Evolutionary conservation across 1,140 invertebrate genomes (phyloP).

Genomic region (Zaprionus africanus): DNA sequence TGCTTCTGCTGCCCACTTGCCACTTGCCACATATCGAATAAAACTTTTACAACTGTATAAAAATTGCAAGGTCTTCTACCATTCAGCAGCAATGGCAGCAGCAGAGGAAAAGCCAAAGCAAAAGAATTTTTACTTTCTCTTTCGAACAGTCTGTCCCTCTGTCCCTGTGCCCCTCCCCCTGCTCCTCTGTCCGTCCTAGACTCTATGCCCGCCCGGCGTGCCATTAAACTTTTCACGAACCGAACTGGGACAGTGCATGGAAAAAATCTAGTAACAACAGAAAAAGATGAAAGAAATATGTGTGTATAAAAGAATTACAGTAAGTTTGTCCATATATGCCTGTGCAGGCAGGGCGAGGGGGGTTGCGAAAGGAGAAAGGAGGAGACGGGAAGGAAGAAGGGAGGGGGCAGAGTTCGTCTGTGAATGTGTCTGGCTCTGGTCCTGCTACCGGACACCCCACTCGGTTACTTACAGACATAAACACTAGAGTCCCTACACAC

Average conservation of each 20-base stretch:
- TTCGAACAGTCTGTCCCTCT: conserved; percentile 47
- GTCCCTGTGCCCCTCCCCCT: background rate
- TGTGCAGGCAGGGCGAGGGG: background rate
- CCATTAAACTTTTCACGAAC: conserved; percentile 82
- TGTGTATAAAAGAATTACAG: conserved; percentile 78
- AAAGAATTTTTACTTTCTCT: conserved; percentile 82
- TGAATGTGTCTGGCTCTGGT: conserved; percentile 62
- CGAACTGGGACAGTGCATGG: conserved; percentile 78
- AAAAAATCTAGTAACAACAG: conserved; percentile 82
- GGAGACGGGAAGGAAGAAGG: background rate
- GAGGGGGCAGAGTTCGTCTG: conserved; percentile 33
- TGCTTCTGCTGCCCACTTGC: conserved; percentile 21
- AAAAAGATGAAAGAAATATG: conserved; percentile 83
- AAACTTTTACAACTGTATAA: conserved; percentile 82
- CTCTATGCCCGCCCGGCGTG: conserved; percentile 54
- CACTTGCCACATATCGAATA: conserved; percentile 79
- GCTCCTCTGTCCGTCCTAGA: conserved; percentile 22
- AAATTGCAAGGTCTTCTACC: conserved; percentile 80
- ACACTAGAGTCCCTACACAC: conserved; percentile 42
- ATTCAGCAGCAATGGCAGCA: conserved; percentile 52
- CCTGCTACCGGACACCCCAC: conserved; percentile 37
- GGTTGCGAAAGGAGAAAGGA: no score
- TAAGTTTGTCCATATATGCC: conserved; percentile 66
- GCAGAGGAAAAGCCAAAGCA: conserved; percentile 59
- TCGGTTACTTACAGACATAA: conserved; percentile 53